Evolutionary conservation across 2,113 vertebrate genomes (phyloP), one percentile per base, ranked within the genome.

Genomic region (Cnemophilus loriae): DNA sequence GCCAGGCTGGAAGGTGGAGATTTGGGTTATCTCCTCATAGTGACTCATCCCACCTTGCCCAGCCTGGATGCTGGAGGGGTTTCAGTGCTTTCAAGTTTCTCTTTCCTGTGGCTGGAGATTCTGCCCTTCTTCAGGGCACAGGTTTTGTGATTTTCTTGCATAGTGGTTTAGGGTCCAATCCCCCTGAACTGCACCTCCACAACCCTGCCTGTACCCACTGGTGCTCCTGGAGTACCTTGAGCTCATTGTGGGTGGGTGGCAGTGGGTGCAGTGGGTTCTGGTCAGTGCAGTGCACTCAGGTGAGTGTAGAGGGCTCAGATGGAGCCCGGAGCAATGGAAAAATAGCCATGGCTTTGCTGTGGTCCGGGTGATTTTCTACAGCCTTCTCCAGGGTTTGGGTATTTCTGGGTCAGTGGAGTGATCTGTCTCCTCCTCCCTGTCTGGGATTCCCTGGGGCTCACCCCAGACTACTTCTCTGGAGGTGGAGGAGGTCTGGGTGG

Each of bases 351-450:
- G 12, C 42, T 81, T 84, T 91, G 77, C 56, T 67, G 6, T 19
- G 16, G 15, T 37, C 39, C 3, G 1, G 23, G 9, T 39, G 39
- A 5, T 59, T 84, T 76, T 41, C 47, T 87, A 39, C 39, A 61
- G 65, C 55, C 60, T 77, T 57, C 52, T 49, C 21, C 33, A 15
- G 11, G 9, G 8, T 3, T 3, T 71, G 68, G 11, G 13, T 33
- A 7, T 69, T 83, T 21, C 0, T 0, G 44, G 10, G 33, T 12
- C 9, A 9, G 30, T 67, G 80, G 39, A 86, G 28, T 33, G 44
- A 63, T 10, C 11, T 22, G 3, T 46, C 41, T 60, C 27, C 37
- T 60, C 26, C 33, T 77, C 11, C 27, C 27, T 44, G 17, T 52
- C 33, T 44, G 46, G 26, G 14, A 28, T 42, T 59, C 11, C 39